phyloP scores from a whole-genome alignment of 2,888 invertebrate species.

The Eledone cirrhosa region DNA sequence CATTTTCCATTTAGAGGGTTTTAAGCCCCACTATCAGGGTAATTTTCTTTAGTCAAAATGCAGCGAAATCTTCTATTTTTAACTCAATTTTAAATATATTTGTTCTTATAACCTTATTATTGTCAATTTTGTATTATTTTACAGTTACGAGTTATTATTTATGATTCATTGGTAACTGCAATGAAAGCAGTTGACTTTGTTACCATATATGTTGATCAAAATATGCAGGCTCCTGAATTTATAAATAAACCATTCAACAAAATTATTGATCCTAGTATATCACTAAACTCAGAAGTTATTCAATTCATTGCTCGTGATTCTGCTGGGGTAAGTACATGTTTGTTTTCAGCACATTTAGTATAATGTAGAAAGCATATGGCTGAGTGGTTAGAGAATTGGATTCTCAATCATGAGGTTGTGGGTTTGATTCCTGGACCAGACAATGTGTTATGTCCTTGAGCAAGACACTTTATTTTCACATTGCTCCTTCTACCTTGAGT shows the following conservation, averaged over 20 bases:
- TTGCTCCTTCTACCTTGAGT: too few species aligned
- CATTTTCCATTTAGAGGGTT: too few species aligned
- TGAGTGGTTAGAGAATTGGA: too few species aligned
- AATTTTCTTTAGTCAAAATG: too few species aligned
- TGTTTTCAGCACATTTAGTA: background rate
- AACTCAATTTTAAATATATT: too few species aligned
- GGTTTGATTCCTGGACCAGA: too few species aligned
- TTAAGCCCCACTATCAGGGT: too few species aligned
- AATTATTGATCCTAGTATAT: constrained; percentile 41
- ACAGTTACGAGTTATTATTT: constrained; percentile 47
- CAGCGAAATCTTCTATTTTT: too few species aligned
- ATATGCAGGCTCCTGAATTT: constrained; percentile 53
- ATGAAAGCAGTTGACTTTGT: constrained; percentile 46
- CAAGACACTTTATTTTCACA: too few species aligned
- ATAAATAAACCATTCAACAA: constrained; percentile 38
- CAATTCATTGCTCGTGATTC: constrained; percentile 45
- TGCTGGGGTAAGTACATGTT: background rate
- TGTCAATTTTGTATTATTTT: constrained; percentile 27
- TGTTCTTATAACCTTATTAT: background rate
- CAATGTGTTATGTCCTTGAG: too few species aligned
- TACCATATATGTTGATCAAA: constrained; percentile 51
- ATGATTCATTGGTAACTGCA: constrained; percentile 42
- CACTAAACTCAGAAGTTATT: constrained; percentile 43
- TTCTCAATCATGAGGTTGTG: too few species aligned
- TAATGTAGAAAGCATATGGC: too few species aligned